Percentiles rank a stretch among this genome's conserved stretches.
These are phyloP conservation scores for Limnephilus auricula DNA, from an alignment of 2,888 invertebrate species.

Conservation along the genomic window DNA sequence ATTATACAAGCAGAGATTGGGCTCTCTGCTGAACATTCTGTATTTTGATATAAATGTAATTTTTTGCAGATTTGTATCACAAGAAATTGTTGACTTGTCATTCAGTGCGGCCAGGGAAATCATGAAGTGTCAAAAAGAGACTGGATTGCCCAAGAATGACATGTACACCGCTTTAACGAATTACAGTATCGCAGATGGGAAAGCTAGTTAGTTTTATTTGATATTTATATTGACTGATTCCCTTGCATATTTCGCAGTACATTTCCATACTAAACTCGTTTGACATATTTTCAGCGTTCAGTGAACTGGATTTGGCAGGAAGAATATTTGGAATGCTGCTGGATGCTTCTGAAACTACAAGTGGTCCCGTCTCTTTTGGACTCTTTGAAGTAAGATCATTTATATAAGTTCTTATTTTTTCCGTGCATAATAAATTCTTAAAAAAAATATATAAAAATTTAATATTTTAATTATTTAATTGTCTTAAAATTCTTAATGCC, in stretches of 20 bases:
- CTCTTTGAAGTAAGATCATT: constrained; percentile 34
- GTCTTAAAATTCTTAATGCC: no score
- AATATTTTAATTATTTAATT: no score
- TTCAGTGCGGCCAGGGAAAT: constrained; percentile 17
- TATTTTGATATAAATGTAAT: not conserved
- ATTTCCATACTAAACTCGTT: not conserved
- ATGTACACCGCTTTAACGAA: constrained; percentile 38
- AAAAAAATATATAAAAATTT: no score
- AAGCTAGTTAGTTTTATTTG: not conserved
- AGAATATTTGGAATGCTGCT: constrained; percentile 45
- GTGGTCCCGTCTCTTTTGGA: constrained; percentile 35
- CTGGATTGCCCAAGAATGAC: constrained; percentile 42
- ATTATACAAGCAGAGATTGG: no score
- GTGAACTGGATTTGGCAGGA: constrained; percentile 41
- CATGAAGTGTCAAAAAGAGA: constrained; percentile 46
- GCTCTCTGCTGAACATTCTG: no score
- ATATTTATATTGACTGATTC: not conserved
- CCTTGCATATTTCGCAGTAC: not conserved
- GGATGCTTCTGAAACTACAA: constrained; percentile 47
- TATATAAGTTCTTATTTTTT: no score
- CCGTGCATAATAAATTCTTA: not conserved
- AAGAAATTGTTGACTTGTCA: constrained; percentile 25
- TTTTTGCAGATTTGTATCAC: constrained; percentile 35
- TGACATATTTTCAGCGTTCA: not conserved
- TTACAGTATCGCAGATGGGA: constrained; percentile 33